Percentiles rank a stretch among this genome's conserved stretches.
These are phyloP conservation scores for Indicator maculatus DNA, from an alignment of 2,113 vertebrate genomes.

Conservation along the genomic window DNA sequence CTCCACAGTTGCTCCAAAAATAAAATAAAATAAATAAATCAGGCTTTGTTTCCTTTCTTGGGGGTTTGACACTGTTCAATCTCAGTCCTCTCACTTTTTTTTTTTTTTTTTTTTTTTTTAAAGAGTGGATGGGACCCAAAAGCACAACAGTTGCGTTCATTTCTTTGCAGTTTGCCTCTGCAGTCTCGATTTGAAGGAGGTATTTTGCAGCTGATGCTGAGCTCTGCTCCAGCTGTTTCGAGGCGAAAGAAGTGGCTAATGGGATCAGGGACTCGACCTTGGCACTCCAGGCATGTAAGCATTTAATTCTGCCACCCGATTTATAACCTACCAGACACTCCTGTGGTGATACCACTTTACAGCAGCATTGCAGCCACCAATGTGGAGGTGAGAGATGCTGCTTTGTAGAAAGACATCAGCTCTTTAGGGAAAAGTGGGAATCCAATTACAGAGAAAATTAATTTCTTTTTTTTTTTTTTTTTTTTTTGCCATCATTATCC, in stretches of 20 bases:
- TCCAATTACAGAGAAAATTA: conserved; percentile 38
- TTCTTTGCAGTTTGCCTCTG: background rate
- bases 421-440: background rate
- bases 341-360: background rate
- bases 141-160: background rate
- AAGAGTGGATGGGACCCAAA: background rate
- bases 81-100: background rate
- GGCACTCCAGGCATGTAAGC: conserved; percentile 12
- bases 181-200: background rate
- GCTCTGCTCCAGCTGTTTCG: conserved; percentile 34
- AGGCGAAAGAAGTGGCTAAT: background rate
- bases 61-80: background rate
- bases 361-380: background rate
- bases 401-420: background rate
- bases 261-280: conserved; percentile 31
- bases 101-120: too few species aligned
- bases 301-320: conserved; percentile 49
- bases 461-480: conserved; percentile 27
- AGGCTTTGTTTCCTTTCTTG: background rate
- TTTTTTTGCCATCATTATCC: conserved; percentile 11
- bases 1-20: background rate
- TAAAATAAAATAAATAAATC: background rate
- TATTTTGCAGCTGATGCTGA: conserved; percentile 1
- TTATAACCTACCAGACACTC: conserved; percentile 27
- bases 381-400: background rate